Base-by-base conservation (phyloP, 2,888 invertebrate species). In the Neuroscelio doddi region DNA sequence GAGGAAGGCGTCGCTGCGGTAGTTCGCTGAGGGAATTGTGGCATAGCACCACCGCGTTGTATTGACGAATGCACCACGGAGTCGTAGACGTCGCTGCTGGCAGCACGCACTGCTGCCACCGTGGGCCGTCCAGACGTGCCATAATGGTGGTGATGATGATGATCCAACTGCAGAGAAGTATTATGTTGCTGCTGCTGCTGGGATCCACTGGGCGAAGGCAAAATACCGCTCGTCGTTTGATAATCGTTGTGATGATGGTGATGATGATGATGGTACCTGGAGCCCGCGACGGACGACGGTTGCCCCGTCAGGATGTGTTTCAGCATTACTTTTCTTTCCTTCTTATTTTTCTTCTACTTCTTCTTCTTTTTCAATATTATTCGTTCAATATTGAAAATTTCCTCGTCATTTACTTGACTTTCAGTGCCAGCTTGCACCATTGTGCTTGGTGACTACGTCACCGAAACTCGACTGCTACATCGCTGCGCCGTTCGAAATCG, bases 251-350 rank as follows among this genome's bases (percentile, higher is more conserved):
- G 88, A 50, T 74, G 69, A 12, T 65, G 66, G 17, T 52, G 57
- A 38, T 69, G 57, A 5, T 59, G 70, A 5, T 70, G 71, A 24
- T 78, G 77, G 68, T 75, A 77, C 73, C 82, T 87, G 85, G 86
- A 84, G 85, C 84, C 83, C 79, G 81, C 86, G 39, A 56, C 63
- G 85, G 85, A 82, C 80, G 85, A 86, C 86, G 85, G 86, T 80
- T 83, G 86, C 85, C 85, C 87, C 86, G 87, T 86, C 79, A 87
- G 87, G 83, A 91, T 91, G 87, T 91, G 91, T 86, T 91, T 91
- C 88, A 91, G 89, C 91, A 91, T 91, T 85, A 81, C 82, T 81
- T 39, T 32, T 24, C 32, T 32, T 16, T 42, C 46, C 15, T 12
- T 44, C 41, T 41, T 24, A 17, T 49, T 24, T 30, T 16, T 44